These are phyloP conservation scores for Strigamia maritima DNA, from an alignment of 2,888 invertebrate genomes.

Conservation along the genomic window DNA sequence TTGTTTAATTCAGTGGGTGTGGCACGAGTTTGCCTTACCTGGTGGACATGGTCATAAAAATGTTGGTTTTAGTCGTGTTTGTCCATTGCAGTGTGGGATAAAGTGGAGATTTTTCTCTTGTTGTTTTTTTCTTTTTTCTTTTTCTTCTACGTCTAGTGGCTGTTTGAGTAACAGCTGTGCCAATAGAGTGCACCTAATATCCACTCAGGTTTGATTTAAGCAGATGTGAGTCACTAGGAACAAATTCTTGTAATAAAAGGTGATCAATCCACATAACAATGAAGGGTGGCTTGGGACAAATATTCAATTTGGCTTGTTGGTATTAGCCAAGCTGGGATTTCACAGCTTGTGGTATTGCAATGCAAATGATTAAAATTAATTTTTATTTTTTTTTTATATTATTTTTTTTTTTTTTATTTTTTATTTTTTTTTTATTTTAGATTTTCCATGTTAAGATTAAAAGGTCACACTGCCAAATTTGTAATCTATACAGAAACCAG, in stretches of 20 bases:
- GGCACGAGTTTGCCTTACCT: not conserved
- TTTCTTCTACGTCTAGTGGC: not conserved
- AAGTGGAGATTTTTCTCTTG: not conserved
- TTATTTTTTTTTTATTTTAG: not conserved
- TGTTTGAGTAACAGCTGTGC: conserved; percentile 27
- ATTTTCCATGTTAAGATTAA: conserved; percentile 10
- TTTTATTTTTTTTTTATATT: not conserved
- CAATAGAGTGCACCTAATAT: conserved; percentile 27
- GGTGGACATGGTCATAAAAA: not conserved
- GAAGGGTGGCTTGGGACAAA: not conserved
- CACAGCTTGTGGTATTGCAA: not conserved
- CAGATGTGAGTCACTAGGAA: conserved; percentile 1
- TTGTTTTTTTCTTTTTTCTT: not conserved
- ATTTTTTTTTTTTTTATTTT: not conserved
- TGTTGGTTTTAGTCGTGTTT: not conserved
- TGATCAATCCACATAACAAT: not conserved
- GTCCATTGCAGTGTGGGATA: not conserved
- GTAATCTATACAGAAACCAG: not conserved
- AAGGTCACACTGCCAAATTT: conserved; percentile 20
- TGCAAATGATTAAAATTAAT: not conserved
- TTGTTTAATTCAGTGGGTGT: not conserved
- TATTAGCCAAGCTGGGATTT: not conserved
- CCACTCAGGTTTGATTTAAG: conserved; percentile 29
- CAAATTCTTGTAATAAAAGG: conserved; percentile 22
- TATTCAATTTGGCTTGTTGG: conserved; percentile 12